Evolutionary conservation across 1,140 invertebrate genomes (phyloP), one percentile per base, ranked within the genome.

Genomic region (Penaeus vannamei): DNA sequence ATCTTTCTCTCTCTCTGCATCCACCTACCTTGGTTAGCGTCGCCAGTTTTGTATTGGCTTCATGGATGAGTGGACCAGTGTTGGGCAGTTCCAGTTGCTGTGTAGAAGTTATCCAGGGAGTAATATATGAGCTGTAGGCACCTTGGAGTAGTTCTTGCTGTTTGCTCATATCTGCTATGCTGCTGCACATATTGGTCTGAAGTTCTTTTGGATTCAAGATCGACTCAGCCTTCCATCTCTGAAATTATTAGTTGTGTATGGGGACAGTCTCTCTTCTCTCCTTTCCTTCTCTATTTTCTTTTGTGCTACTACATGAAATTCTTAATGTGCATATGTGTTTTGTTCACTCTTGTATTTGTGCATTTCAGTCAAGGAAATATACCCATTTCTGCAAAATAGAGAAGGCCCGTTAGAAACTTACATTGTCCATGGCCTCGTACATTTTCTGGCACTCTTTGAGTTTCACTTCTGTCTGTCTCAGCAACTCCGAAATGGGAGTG

Each of bases 71-170:
- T 53, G 86, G 86, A 4, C 86, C 86, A 19, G 86, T 87, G 20
- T 64, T 69, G 23, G 86, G 86, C 22, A 87, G 79, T 26, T 87
- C 86, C 26, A 87, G 32, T 42, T 87, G 77, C 1, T 60, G 53
- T 2, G 36, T 69, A 5, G 86, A 87, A n/a, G 60, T 82, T 36
- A 79, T 87, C 86, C 86, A 87, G 0, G 86, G 86, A 53, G 86
- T 61, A 32, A 87, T 87, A 36, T 87, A 69, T 36, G 77, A 20
- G 20, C 77, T 53, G 53, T 87, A 82, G 12, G 82, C 86, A 2
- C 79, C 79, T 53, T 69, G 86, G 46, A 87, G 29, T 8, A 87
- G 61, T 10, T 82, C 86, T 29, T 69, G 86, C 26, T 87, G 61
- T 36, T 87, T 87, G n/a, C 10, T 53, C 2, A 87, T 26, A 20